Percentiles rank a stretch among this genome's conserved stretches.
Evolutionary conservation across 1,140 invertebrate genomes (phyloP).

Genomic region (Holcopasites calliopsidis): DNA sequence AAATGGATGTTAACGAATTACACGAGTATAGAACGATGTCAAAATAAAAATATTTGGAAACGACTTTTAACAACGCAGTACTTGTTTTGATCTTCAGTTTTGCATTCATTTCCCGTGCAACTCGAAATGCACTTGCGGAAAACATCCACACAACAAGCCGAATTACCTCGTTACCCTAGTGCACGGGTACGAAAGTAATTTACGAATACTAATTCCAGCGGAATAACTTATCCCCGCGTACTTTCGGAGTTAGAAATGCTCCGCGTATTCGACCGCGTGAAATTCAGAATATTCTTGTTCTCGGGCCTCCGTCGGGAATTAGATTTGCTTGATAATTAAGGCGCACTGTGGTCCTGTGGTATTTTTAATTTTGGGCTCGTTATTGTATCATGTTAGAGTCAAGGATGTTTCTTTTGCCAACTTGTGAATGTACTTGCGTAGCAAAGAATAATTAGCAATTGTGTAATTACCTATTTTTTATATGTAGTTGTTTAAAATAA

Average conservation of each 20-base stretch:
- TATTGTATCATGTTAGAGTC: background rate
- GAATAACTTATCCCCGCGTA: conserved; percentile 12
- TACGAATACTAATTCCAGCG: conserved; percentile 23
- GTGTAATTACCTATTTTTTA: background rate
- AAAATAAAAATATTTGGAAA: too few species aligned
- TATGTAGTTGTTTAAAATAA: background rate
- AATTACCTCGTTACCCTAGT: conserved; percentile 24
- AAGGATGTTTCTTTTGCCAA: too few species aligned
- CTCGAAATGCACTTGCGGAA: background rate
- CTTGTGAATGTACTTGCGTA: background rate
- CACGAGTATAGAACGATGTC: too few species aligned
- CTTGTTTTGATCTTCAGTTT: background rate
- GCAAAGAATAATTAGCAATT: background rate
- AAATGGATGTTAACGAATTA: too few species aligned
- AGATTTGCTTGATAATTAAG: conserved; percentile 28
- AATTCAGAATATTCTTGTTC: conserved; percentile 14
- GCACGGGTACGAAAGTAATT: conserved; percentile 27
- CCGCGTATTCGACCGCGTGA: background rate
- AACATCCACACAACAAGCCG: conserved; percentile 1
- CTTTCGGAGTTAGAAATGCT: conserved; percentile 16
- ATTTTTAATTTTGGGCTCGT: background rate
- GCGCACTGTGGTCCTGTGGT: background rate
- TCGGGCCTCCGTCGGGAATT: background rate
- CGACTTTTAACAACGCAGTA: background rate
- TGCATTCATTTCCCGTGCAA: background rate